Evolutionary conservation across 1,140 invertebrate species (phyloP), one percentile per base, ranked within the genome.

Genomic region (Aricia agestis): DNA sequence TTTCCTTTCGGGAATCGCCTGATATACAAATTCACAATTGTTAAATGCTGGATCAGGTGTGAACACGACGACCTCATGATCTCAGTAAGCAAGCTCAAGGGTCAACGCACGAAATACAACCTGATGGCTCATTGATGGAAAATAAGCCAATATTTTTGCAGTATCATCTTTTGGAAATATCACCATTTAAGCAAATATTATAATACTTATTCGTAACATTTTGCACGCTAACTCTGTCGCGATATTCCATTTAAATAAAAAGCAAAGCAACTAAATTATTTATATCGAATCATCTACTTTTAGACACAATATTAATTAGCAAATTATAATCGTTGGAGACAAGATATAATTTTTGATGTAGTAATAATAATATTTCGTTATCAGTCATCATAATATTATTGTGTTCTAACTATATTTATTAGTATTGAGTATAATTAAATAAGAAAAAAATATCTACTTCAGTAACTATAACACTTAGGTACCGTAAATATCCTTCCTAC

Each of bases 41-140:
- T n/a, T n/a, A n/a, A n/a, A 78, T 0, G 66, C 73, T 68, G 81
- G 80, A 72, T 83, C 77, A 61, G 75, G 75, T 18, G 83, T 87
- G 0, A 82, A 68, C 0, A 85, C 74, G 18, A 86, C 85, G 3
- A 93, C 31, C 36, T 76, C 70, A 71, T 80, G 75, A 66, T 75
- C 74, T 10, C 69, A 66, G 68, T 76, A 72, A 2, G 69, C 66
- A 13, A 81, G 68, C 57, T 75, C 79, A 25, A 72, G 66, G 15
- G 81, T 78, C 7, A 92, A 18, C 17, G 83, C 77, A 69, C 82
- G 68, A 68, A 90, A 87, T 19, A 92, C 80, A 32, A 87, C 82
- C 74, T 88, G 85, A 72, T 93, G 92, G 72, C 90, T 92, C 15
- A 74, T 73, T 5, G 81, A 84, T 61, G 92, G 90, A 69, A 89